Base-by-base conservation (phyloP, 35 echinoderm and acorn worm genomes). In the Lytechinus variegatus region DNA sequence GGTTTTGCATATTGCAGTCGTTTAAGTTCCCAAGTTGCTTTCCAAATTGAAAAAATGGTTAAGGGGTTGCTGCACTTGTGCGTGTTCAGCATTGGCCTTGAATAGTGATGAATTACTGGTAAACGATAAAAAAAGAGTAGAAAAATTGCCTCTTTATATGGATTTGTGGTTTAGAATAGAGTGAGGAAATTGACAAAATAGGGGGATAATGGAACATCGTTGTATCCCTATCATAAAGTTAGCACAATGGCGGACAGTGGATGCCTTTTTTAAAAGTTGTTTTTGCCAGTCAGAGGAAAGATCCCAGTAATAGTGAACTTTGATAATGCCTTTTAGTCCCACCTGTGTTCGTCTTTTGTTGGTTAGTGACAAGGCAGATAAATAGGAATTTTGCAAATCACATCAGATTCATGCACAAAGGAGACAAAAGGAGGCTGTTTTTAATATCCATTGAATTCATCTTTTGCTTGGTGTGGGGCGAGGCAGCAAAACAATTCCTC, bases 121-220 rank as follows among this genome's bases (percentile, higher is more conserved):
- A 54, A 90, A 90, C 28, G 52, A 90, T 90, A 54, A 54, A 79
- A 72, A 71, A 58, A 79, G 21, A 79, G 66, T 79, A 79, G 66
- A 79, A 79, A 90, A 54, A 90, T 90, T 54, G 88, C 29, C 88
- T 90, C 88, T 54, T 90, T 90, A 52, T 90, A 33, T 90, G 28
- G 88, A 90, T 90, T 54, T 90, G 88, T 90, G 88, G 88, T 90
- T 54, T 44, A 44, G 29, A 90, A 90, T 79, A 33, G 28, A 21
- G 88, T 90, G 88, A 90, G 88, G 88, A 90, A 90, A 90, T 90
- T 90, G 88, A 54, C 88, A 90, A 90, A 90, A 90, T 90, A 44
- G n/a, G 88, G 9, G 88, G 88, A 90, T 90, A 90, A 90, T 90
- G 27, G 88, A 1, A 90, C 88, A 90, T 52, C 88, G 28, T 90